These are phyloP conservation scores for Pinctada fucata DNA, from an alignment of 2,888 invertebrate genomes.

Conservation along the genomic window DNA sequence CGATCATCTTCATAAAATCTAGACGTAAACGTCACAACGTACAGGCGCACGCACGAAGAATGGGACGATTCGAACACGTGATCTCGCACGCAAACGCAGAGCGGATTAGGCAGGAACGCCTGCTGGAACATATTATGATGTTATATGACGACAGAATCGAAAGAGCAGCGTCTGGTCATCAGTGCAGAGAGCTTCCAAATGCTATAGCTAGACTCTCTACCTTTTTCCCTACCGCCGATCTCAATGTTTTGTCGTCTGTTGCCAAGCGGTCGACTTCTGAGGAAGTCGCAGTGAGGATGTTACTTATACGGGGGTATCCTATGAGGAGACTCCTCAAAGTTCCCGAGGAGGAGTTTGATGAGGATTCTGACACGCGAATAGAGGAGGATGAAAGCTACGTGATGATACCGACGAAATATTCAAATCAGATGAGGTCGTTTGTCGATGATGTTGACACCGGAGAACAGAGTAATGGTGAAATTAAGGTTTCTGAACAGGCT, in stretches of 20 bases:
- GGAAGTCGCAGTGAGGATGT: slow-evolving; percentile 54
- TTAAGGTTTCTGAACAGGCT: no score
- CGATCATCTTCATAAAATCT: slow-evolving; percentile 47
- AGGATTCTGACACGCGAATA: no score
- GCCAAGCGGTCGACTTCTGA: slow-evolving; percentile 50
- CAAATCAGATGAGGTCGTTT: no score
- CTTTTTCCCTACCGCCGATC: slow-evolving; percentile 59
- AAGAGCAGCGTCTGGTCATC: slow-evolving; percentile 17
- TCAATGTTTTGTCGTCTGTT: slow-evolving; percentile 40
- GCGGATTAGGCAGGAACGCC: slow-evolving; percentile 42
- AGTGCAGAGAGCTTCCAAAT: slow-evolving; percentile 38
- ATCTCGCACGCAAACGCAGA: slow-evolving; percentile 51
- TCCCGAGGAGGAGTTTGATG: background rate
- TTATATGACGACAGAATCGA: slow-evolving; percentile 39
- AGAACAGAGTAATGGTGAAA: no score
- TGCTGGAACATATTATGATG: slow-evolving; percentile 32
- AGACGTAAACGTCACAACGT: slow-evolving; percentile 43
- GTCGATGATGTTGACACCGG: no score
- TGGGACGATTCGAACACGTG: slow-evolving; percentile 52
- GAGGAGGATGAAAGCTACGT: no score
- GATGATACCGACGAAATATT: no score
- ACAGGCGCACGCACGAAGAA: slow-evolving; percentile 52
- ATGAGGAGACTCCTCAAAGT: slow-evolving; percentile 40
- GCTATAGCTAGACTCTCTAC: slow-evolving; percentile 57
- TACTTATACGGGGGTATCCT: slow-evolving; percentile 57